Conservation (phyloP, 2,113 vertebrate genomes). For the Baryphthengus martii region DNA sequence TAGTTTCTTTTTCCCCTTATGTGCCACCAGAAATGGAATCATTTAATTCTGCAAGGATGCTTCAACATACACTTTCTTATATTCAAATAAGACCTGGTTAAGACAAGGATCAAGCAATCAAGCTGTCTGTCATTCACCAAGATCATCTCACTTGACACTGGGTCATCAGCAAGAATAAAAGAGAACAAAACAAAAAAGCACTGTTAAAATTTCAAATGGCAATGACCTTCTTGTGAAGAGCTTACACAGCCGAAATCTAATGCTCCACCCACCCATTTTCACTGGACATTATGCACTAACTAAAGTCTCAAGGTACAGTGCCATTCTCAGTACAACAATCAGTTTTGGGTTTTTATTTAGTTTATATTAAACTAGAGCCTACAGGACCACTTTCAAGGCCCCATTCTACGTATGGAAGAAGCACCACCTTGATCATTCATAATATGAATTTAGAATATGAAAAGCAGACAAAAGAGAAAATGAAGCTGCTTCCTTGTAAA, state of each 20-base stretch:
- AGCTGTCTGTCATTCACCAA: background rate
- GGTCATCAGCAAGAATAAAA: background rate
- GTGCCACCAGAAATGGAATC: background rate
- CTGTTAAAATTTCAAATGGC: background rate
- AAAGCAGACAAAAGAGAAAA: background rate
- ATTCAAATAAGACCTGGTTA: background rate
- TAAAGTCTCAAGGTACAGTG: background rate
- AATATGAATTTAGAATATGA: background rate
- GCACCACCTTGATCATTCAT: background rate
- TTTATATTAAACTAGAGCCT: background rate
- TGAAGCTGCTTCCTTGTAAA: background rate
- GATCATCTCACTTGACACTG: background rate
- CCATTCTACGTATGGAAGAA: background rate
- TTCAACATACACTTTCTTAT: background rate
- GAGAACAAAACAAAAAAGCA: background rate
- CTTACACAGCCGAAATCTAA: background rate
- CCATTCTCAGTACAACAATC: background rate
- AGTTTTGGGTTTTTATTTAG: background rate
- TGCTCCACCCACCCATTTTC: background rate
- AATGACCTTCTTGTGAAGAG: background rate
- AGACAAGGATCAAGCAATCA: background rate
- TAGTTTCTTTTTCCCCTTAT: background rate
- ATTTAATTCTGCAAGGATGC: background rate
- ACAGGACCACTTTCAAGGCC: background rate
- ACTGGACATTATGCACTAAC: background rate